Evolutionary conservation across 2,797 vertebrate genomes (phyloP), one percentile per base, ranked within the genome.

Genomic region (Cryptoblepharus egeriae): DNA sequence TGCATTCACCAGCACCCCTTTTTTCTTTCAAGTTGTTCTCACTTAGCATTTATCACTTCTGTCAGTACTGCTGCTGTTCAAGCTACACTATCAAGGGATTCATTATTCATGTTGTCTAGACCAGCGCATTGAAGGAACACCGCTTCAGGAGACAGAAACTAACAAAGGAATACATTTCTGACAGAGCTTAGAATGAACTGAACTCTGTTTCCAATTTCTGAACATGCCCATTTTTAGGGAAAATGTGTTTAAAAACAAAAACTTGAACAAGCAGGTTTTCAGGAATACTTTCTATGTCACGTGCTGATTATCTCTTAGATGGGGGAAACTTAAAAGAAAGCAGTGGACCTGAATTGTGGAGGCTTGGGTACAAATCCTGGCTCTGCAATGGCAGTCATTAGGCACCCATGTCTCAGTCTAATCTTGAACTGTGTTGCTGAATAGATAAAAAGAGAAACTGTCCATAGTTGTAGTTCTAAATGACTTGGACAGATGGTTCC

Each of bases 51-150:
- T 79, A 60, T 67, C 76, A 42, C 71, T 74, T 79, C 18, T 65
- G 76, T 73, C 69, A 73, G 37, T 63, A n/a, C 69, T 63, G 35
- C 60, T 82, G 74, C 35, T 83, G 63, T 67, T 67, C 52, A 74
- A 49, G 52, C 52, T 74, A 67, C 61, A 45, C 49, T 22, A 58
- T 77, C 69, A 65, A 67, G 10, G 39, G 76, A 74, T 79, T 58
- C 61, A 78, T 83, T 83, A 83, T 79, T 79, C 52, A 58, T 74
- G 52, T 74, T 45, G 30, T 45, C 45, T 67, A 58, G 82, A 35
- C 35, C 11, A 58, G 35, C 1, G 16, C 16, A 20, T 30, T 64
- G 69, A 77, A 77, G 60, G 69, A 13, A 73, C 16, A 67, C 63
- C 15, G 45, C n/a, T 24, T 58, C n/a, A 65, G 69, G 67, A 73